Base-by-base conservation (phyloP, 2,797 vertebrate genomes). In the Siniperca undulata region DNA sequence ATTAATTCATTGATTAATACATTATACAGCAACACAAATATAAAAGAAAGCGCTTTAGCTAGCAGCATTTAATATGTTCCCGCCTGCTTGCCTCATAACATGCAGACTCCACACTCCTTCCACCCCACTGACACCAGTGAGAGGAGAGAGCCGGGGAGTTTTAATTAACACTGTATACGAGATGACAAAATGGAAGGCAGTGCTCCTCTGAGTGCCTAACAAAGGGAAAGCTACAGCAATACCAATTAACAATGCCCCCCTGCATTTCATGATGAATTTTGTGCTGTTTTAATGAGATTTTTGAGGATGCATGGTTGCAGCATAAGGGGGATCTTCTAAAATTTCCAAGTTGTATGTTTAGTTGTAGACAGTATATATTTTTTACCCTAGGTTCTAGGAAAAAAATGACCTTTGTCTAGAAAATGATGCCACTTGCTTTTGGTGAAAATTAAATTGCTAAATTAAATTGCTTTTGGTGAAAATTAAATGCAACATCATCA, bases 131-230 rank as follows among this genome's bases (percentile, higher is more conserved):
- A 92, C 91, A 89, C 85, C 80, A 91, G 81, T 56, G 22, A 85
- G 86, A 77, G 80, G 80, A 89, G 81, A 77, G 80, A 89, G 74
- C 84, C 74, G 11, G 73, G 59, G 83, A 90, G 86, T 89, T 93
- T 91, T 94, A 94, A 95, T 95, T 94, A 94, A 91, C 92, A 77
- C 90, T 70, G 71, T 91, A 86, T 89, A 87, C 9, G 17, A 86
- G 77, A 88, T 83, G 76, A 89, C 77, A 92, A 92, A 91, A 89
- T 84, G 77, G 70, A 91, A 85, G 71, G 74, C 86, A 71, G 75
- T 20, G 53, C 84, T 88, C 42, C 83, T 81, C 67, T 5, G 52
- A 85, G 79, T 74, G 73, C 82, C 52, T 79, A 87, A 88, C 82
- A 89, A 89, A 84, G 82, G 71, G 46, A 77, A 81, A 53, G 75